Evolutionary conservation across 1,140 invertebrate species (phyloP).

Genomic region (Nebria ingens): DNA sequence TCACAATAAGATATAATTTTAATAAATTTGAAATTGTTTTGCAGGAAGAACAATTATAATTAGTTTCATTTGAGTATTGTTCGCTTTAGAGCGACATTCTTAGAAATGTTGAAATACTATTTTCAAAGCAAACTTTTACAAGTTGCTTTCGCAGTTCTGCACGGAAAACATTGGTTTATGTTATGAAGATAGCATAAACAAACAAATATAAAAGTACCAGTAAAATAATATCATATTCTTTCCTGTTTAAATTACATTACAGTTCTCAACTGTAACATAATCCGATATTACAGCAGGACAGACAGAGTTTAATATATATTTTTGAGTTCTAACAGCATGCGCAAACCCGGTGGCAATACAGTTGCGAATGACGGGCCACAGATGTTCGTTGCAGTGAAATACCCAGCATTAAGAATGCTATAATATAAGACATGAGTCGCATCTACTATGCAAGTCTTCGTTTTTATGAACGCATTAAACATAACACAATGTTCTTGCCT

Average conservation of each 20-base stretch:
- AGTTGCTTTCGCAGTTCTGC: no score
- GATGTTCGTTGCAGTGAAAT: background rate
- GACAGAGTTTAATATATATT: background rate
- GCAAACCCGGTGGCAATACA: background rate
- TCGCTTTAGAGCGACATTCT: no score
- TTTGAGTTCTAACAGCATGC: background rate
- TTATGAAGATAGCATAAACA: no score
- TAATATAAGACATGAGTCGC: background rate
- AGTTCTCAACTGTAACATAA: background rate
- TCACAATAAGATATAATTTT: no score
- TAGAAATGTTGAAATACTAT: no score
- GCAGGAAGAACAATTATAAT: no score
- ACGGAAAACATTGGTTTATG: no score
- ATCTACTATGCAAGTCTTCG: background rate
- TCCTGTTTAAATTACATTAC: background rate
- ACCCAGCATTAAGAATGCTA: background rate
- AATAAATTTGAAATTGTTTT: no score
- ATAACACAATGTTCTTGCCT: background rate
- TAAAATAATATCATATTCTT: no score
- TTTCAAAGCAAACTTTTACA: no score
- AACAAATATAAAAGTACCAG: no score
- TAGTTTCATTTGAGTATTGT: no score
- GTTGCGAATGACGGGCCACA: background rate
- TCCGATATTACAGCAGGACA: background rate
- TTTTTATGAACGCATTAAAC: background rate